These are phyloP conservation scores for Drosophila mulleri DNA, from an alignment of 2,888 invertebrate genomes.

Conservation along the genomic window DNA sequence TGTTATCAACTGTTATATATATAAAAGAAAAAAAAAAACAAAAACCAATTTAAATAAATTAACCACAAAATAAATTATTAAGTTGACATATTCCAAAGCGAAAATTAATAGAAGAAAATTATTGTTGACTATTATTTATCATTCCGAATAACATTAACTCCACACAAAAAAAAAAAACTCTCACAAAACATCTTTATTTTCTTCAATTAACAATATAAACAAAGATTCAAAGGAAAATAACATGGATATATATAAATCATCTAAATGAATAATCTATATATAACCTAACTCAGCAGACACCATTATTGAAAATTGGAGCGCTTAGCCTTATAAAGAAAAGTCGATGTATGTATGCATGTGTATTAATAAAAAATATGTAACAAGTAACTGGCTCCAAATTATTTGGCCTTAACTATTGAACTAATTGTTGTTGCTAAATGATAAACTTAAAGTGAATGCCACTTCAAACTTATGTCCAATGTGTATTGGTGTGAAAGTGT, in stretches of 20 bases:
- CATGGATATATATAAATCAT: not conserved
- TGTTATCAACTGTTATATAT: constrained; percentile 52
- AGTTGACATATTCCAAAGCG: constrained; percentile 38
- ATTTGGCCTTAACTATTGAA: constrained; percentile 45
- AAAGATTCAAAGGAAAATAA: constrained; percentile 2
- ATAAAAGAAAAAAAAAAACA: not conserved
- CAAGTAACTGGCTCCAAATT: constrained; percentile 36
- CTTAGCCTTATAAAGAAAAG: constrained; percentile 5
- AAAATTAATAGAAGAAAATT: constrained; percentile 17
- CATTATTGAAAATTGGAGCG: not conserved
- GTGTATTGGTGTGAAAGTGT: constrained; percentile 26
- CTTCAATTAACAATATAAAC: constrained; percentile 20
- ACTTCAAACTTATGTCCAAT: constrained; percentile 25
- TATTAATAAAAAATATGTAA: constrained; percentile 35
- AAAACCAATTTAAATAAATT: constrained; percentile 41
- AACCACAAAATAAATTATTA: constrained; percentile 26
- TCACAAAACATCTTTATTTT: constrained; percentile 40
- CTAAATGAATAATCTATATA: not conserved
- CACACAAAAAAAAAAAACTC: constrained; percentile 17
- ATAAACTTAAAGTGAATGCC: constrained; percentile 10
- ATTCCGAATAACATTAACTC: constrained; percentile 44
- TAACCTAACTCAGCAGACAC: not conserved
- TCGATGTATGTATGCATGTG: constrained; percentile 8
- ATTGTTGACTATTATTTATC: constrained; percentile 39
- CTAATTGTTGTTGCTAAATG: constrained; percentile 36